Base-by-base conservation (phyloP, 2,888 invertebrate species). In the Amiota communis region DNA sequence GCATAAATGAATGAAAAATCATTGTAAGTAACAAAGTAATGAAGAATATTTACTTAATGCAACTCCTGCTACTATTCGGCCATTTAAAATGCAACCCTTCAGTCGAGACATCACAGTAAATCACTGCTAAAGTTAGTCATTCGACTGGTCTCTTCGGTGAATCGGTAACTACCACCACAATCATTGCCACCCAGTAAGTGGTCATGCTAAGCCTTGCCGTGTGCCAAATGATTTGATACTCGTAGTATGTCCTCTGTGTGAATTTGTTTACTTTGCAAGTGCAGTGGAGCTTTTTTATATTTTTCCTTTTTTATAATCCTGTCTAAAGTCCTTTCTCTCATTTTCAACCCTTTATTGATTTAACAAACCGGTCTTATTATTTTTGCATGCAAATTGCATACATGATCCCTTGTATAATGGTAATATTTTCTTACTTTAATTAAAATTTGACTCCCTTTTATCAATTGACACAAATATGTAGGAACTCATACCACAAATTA, bases 331-430 rank as follows among this genome's bases (percentile, higher is more conserved):
- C 20, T 59, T n/a, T 17, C 59, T 59, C 59, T 46, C 3, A 48
- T 68, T 74, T 71, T 71, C 74, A 74, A 71, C 74, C 71, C 71
- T 70, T 12, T 56, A 53, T 57, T 63, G 59, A 49, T 48, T 59
- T 48, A 20, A 20, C 47, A 65, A 48, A 65, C 65, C 48, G 48
- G 48, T 48, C 13, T 15, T 36, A 36, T 36, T 36, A 36, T 36
- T 20, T 17, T n/a, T n/a, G 47, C n/a, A 47, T 47, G 64, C 48
- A 48, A 48, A 48, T 36, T 9, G 8, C 10, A 17, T 17, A 17
- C 12, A 59, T 17, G n/a, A 20, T 59, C 23, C 17, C 11, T n/a
- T 59, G 59, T 23, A 59, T 59, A 8, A 56, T 13, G 56, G 13
- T 53, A 53, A 53, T 36, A 53, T 53, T 53, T 53, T 53, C 51